Evolutionary conservation across 2,797 vertebrate species (phyloP), one percentile per base, ranked within the genome.

Genomic region (Huso huso): DNA sequence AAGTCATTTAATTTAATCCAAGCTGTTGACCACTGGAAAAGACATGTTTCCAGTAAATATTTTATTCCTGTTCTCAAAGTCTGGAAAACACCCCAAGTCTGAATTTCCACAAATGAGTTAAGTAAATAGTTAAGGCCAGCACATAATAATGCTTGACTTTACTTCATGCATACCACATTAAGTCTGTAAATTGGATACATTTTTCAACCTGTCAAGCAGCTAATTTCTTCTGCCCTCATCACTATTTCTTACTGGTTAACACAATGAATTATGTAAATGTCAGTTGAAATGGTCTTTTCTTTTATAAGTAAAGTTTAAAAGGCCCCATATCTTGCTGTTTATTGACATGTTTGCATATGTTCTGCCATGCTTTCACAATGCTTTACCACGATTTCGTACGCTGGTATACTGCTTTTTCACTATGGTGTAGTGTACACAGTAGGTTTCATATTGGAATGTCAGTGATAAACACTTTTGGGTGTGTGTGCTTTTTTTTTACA

Each of bases 141-240:
- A 37, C 51, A 65, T 55, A 65, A 37, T 65, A 53, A 37, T 8
- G 15, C 18, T 48, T 55, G 64, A 65, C 64, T 52, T 51, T 48
- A 10, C 10, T 65, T 37, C 51, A 65, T 51, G 51, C 8, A 65
- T 65, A 55, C 48, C 51, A 55, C 6, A 51, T 11, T 53, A n/a
- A 53, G n/a, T 18, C 51, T 23, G 10, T 10, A 12, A 23, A n/a
- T 6, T 7, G 10, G 23, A 49, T 52, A 15, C 3, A 11, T 52
- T 65, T 65, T 37, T 37, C 55, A 58, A 58, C 55, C 55, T 58
- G 15, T 58, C 15, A 58, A 13, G 12, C 55, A 58, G 12, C 15
- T 53, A 9, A 53, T 53, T 58, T 58, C 15, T 13, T 11, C 55
- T n/a, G 10, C 55, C 55, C 15, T 58, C 37, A 37, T 58, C 55